phyloP scores from a whole-genome alignment of 2,113 vertebrate species.

The Austrofundulus limnaeus region DNA sequence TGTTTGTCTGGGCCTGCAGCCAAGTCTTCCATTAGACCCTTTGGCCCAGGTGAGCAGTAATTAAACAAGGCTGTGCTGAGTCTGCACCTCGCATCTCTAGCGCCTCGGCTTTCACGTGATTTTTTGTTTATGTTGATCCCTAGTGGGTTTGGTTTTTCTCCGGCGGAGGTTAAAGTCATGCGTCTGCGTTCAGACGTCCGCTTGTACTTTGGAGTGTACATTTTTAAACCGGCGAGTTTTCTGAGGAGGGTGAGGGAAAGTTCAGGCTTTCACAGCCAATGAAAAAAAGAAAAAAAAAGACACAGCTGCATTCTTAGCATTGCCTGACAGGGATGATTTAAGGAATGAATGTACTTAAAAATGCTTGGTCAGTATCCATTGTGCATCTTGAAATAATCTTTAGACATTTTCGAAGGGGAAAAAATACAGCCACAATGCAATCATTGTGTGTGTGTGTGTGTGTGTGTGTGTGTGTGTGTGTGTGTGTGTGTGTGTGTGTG shows the following conservation, averaged over 20 bases:
- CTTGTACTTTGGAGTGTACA: constrained; percentile 17
- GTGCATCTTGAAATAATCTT: background rate
- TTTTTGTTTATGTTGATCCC: constrained; percentile 64
- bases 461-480: no score
- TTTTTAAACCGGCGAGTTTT: constrained; percentile 1
- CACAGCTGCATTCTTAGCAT: background rate
- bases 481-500: no score
- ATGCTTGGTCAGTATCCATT: background rate
- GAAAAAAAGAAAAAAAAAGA: background rate
- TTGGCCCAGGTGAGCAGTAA: constrained; percentile 77
- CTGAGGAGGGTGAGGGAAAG: background rate
- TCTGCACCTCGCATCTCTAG: constrained; percentile 63
- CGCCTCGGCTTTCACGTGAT: constrained; percentile 56
- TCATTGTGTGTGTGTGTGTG: no score
- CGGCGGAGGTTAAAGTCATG: constrained; percentile 36
- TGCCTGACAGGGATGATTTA: background rate
- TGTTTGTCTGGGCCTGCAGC: constrained; percentile 78
- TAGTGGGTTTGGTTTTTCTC: background rate
- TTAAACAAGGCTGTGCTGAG: constrained; percentile 73
- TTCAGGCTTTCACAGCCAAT: background rate
- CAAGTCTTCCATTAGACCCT: constrained; percentile 80
- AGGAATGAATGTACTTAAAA: background rate
- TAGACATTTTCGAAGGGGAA: background rate
- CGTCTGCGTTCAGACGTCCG: constrained; percentile 25
- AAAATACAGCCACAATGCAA: background rate